Base-by-base conservation (phyloP, 1,140 invertebrate species). In the Drosophila takahashii region DNA sequence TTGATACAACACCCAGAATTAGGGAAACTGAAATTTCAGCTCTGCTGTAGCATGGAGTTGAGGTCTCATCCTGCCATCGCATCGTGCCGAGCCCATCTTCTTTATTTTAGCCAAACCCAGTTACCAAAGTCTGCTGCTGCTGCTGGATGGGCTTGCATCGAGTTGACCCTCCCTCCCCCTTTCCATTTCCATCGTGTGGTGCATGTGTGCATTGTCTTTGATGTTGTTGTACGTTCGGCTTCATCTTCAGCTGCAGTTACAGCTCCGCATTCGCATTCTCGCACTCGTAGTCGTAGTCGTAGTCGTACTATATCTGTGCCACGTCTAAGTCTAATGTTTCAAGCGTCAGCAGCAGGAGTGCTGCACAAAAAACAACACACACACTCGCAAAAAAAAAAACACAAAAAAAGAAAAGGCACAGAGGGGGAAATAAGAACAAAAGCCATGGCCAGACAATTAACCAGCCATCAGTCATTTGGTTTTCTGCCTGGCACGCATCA, bases 391-490 rank as follows among this genome's bases (percentile, higher is more conserved):
- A 29, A 52, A 60, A 42, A 42, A 45, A 3, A 5, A 29, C 34
- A 36, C 61, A 62, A 13, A 50, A 29, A 42, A 37, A 36, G 26
- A 45, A 64, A 45, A 26, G 44, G 47, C 39, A 29, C 64, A 50
- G 10, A 64, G 59, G 18, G 41, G n/a, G 39, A 39, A 67, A 48
- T 60, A 66, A 67, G 66, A 80, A 85, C 81, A 85, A 87, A 87
- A 81, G 83, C 81, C 47, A 78, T 87, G 83, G 74, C 78, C 79
- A 87, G 83, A 87, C 83, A 87, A 87, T 87, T 87, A 86, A 86
- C 84, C 83, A 87, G 81, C 83, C 84, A 87, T 87, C 83, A 87
- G 83, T 87, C 83, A 87, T 87, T 86, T 79, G 79, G 57, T 78
- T 71, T 59, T 69, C 64, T 57, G 66, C 73, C 77, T 70, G 74